Base-by-base conservation (phyloP, 2,113 vertebrate genomes). In the Phyllostomus discolor region DNA sequence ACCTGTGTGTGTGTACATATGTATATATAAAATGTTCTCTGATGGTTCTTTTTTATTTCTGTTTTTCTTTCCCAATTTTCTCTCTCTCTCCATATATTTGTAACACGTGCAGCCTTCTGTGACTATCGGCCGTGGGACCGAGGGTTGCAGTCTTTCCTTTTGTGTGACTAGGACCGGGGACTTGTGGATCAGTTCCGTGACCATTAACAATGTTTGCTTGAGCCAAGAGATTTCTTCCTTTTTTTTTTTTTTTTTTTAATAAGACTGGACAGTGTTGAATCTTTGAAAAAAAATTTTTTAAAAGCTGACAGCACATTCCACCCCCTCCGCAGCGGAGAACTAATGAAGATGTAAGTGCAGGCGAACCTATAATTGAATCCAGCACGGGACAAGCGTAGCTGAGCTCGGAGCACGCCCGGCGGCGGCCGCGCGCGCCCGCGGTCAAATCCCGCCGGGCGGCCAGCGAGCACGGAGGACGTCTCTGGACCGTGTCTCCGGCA, bases 291-390 rank as follows among this genome's bases (percentile, higher is more conserved):
- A 80, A 83, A 64, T 91, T 94, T 98, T 62, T 92, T 84, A 17
- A 43, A 87, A 96, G 73, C 85, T 97, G 94, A 97, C 96, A 97
- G 96, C 82, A 83, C 91, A 83, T 98, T 98, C 98, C 96, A 41
- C 31, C 0, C 41, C 95, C 50, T 90, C 86, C 54, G 95, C 90
- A 97, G 57, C 87, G 97, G 69, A 97, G 97, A 97, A 95, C 95
- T 97, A 97, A 98, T 85, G 97, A 97, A 97, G 96, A 97, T 26
- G 95, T 89, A 98, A 98, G 93, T 97, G 94, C 89, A 94, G 96
- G 95, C 91, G 95, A 97, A 93, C 89, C 72, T 96, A 33, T 88
- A 95, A 98, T 98, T 97, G 96, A 96, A 97, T 89, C 95, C 97
- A 97, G 97, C 91, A 72, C 52, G 22, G 20, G 80, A 41, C 89